Evolutionary conservation across 2,888 invertebrate species (phyloP).

Genomic region (Stenodera caucasica): DNA sequence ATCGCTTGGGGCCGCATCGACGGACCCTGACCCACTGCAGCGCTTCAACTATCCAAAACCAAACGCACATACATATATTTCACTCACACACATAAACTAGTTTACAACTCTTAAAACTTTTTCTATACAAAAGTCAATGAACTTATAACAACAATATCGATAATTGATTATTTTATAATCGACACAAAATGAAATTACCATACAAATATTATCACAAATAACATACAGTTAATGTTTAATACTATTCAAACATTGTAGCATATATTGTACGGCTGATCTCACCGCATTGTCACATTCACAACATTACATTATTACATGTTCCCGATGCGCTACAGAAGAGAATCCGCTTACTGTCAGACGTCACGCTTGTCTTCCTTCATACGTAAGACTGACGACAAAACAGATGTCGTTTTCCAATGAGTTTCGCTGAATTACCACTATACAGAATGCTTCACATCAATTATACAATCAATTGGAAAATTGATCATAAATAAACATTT

Average conservation of each 20-base stretch:
- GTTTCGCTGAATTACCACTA: neutral
- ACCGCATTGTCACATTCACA: conserved; percentile 32
- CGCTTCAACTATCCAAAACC: conserved; percentile 6
- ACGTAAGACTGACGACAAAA: conserved; percentile 24
- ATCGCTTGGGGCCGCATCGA: conserved; percentile 16
- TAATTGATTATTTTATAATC: neutral
- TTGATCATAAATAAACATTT: no score
- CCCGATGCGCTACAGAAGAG: conserved; percentile 29
- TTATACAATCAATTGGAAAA: no score
- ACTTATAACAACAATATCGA: neutral
- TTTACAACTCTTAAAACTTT: neutral
- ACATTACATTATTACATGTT: conserved; percentile 28
- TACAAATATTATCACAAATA: neutral
- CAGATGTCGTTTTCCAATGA: conserved; percentile 18
- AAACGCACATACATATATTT: neutral
- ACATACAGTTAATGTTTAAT: neutral
- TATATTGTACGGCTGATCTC: conserved; percentile 28
- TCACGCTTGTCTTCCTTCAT: conserved; percentile 20
- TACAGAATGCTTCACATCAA: no score
- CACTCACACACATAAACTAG: neutral
- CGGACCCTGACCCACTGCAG: conserved; percentile 8
- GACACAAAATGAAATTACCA: neutral
- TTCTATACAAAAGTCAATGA: neutral
- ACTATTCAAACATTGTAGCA: neutral
- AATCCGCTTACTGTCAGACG: conserved; percentile 33